phyloP scores from a whole-genome alignment of 2,797 vertebrate genomes.

The Sebastes vulpes region DNA sequence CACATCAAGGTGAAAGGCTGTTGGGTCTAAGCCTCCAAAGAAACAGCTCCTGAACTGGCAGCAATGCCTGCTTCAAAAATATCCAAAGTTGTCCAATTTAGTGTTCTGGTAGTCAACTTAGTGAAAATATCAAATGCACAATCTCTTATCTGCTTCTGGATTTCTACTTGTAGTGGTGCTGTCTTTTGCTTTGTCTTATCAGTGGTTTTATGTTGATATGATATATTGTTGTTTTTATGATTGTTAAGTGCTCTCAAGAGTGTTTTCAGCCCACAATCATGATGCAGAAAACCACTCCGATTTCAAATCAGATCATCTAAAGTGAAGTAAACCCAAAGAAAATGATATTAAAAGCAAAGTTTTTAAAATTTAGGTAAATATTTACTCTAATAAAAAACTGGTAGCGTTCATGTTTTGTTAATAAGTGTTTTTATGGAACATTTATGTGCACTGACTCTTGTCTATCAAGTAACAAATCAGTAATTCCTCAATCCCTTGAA shows the following conservation, averaged over 20 bases:
- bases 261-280: not conserved
- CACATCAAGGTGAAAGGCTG: conserved; percentile 67
- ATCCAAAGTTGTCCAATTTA: not conserved
- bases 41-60: conserved; percentile 46
- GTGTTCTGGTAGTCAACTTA: not conserved
- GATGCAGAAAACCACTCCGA: not conserved
- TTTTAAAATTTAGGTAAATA: not conserved
- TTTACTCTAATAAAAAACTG: not conserved
- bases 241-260: not conserved
- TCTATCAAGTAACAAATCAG: not conserved
- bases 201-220: not conserved
- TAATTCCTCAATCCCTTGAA: conserved; percentile 3
- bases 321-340: not conserved
- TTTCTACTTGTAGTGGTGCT: not conserved
- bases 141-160: not conserved
- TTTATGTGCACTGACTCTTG: not conserved
- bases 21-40: conserved; percentile 46
- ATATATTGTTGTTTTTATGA: not conserved
- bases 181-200: not conserved
- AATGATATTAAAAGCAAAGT: not conserved
- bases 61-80: not conserved
- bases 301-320: not conserved
- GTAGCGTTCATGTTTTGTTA: not conserved
- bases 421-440: not conserved
- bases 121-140: not conserved